phyloP scores from a whole-genome alignment of 2,113 vertebrate species.

The Gyps fulvus region DNA sequence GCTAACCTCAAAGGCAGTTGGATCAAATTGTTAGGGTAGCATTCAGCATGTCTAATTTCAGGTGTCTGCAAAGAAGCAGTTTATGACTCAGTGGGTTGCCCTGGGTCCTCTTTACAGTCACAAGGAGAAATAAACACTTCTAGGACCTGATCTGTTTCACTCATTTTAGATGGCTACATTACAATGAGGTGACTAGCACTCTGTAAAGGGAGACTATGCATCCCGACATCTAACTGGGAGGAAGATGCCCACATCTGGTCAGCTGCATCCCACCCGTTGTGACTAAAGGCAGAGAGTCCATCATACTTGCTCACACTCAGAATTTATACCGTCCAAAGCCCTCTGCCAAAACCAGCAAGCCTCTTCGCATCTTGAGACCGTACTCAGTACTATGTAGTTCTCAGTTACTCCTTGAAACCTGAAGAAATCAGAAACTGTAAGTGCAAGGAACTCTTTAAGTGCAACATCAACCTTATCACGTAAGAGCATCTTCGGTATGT shows the following conservation, averaged over 20 bases:
- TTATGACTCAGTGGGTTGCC: not conserved
- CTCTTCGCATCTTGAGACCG: not conserved
- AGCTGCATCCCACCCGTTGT: not conserved
- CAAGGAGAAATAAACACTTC: not conserved
- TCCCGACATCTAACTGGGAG: not conserved
- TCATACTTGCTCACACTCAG: not conserved
- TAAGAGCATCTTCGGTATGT: accelerated
- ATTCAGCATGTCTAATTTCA: not conserved
- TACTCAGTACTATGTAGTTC: not conserved
- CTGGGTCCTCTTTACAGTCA: not conserved
- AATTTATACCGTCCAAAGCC: not conserved
- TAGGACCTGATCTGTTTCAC: not conserved
- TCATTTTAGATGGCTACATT: not conserved
- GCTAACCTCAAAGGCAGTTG: not conserved
- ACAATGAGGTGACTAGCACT: not conserved
- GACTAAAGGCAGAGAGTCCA: not conserved
- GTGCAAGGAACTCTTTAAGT: not conserved
- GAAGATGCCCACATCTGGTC: not conserved
- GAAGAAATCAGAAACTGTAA: not conserved
- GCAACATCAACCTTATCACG: accelerated
- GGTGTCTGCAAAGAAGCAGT: not conserved
- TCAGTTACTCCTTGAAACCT: not conserved
- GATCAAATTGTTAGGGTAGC: not conserved
- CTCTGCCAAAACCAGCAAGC: not conserved
- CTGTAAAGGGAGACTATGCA: not conserved